phyloP scores from a whole-genome alignment of 2,797 vertebrate genomes.

The Chiroxiphia lanceolata region DNA sequence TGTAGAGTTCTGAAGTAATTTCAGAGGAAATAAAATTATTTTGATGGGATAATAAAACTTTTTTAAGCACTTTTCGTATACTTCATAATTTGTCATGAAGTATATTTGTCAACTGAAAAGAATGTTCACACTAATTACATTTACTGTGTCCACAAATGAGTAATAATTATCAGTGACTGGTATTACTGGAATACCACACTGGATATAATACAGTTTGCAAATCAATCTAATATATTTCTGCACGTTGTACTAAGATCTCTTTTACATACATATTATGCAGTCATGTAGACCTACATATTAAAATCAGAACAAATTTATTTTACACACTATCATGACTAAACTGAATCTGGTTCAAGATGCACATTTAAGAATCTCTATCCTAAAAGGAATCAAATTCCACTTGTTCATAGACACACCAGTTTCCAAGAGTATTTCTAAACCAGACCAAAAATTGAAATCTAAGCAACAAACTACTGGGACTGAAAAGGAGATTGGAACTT shows the following conservation, averaged over 20 bases:
- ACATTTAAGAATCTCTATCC: not conserved
- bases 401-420: not conserved
- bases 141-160: not conserved
- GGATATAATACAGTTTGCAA: not conserved
- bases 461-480: not conserved
- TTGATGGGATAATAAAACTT: not conserved
- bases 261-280: not conserved
- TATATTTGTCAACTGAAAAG: not conserved
- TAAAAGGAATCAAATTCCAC: not conserved
- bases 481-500: not conserved
- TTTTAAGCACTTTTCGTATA: not conserved
- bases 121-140: not conserved
- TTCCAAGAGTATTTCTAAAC: not conserved
- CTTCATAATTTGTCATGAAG: not conserved
- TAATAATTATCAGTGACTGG: not conserved
- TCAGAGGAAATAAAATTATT: not conserved
- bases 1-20: not conserved
- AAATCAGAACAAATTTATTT: not conserved
- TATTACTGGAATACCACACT: not conserved
- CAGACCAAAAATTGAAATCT: not conserved
- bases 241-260: not conserved
- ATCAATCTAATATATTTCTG: not conserved
- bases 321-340: not conserved
- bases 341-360: not conserved
- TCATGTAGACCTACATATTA: not conserved